Evolutionary conservation across 2,797 vertebrate genomes (phyloP).

Genomic region (Melanotaenia pygmaea): DNA sequence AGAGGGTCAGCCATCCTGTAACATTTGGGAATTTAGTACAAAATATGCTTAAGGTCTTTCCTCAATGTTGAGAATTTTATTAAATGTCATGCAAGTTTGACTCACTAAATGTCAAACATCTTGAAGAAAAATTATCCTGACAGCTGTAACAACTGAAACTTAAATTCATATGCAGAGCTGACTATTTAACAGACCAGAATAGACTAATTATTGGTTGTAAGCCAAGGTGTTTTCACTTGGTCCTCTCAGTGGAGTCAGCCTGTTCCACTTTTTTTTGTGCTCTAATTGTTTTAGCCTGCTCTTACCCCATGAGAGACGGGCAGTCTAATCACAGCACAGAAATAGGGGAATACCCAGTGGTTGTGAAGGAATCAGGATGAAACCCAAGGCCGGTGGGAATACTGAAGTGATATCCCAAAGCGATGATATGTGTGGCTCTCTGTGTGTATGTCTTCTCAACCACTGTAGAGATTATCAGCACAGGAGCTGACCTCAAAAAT

Average conservation of each 20-base stretch:
- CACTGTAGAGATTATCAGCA: conserved; percentile 49
- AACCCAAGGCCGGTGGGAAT: conserved; percentile 70
- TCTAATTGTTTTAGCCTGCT: conserved; percentile 78
- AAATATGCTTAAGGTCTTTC: conserved; percentile 38
- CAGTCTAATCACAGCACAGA: conserved; percentile 71
- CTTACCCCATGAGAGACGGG: conserved; percentile 56
- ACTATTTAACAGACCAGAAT: conserved; percentile 28
- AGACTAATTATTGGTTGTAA: conserved; percentile 47
- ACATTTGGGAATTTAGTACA: conserved; percentile 25
- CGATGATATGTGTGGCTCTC: conserved; percentile 11
- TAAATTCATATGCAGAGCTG: conserved; percentile 8
- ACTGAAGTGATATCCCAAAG: conserved; percentile 57
- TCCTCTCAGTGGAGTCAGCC: conserved; percentile 55
- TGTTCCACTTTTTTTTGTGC: conserved; percentile 76
- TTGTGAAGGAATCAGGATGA: conserved; percentile 71
- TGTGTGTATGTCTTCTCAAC: conserved; percentile 40
- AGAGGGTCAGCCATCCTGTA: conserved; percentile 30
- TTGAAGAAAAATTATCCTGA: conserved; percentile 10
- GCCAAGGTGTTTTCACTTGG: conserved; percentile 55
- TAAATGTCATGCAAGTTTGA: conserved; percentile 34
- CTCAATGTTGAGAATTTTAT: conserved; percentile 13
- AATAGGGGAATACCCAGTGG: conserved; percentile 78
- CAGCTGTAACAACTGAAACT: conserved; percentile 29
- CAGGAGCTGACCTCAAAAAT: conserved; percentile 53
- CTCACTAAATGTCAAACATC: conserved; percentile 27